Percentiles rank a stretch among this genome's conserved stretches.
Conservation (phyloP, 2,888 invertebrate species). For the Incurvaria masculella region DNA sequence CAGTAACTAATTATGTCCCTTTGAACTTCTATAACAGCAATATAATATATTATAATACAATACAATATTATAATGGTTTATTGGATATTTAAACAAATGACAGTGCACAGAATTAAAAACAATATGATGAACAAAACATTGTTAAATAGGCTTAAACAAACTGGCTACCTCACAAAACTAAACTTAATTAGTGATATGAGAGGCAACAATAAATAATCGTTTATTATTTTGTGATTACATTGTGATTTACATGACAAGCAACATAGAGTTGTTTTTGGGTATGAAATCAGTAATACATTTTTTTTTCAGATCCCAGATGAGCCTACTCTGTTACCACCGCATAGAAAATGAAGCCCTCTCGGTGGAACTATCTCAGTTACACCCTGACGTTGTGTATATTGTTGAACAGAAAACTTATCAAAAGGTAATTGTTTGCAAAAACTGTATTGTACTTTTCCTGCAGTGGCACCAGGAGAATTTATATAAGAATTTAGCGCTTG, state of each 20-base stretch:
- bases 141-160: no score
- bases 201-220: no score
- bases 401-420: constrained; percentile 75
- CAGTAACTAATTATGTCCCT: constrained; percentile 2
- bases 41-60: neutral
- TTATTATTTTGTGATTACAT: constrained; percentile 7
- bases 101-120: no score
- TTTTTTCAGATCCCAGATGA: constrained; percentile 61
- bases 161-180: no score
- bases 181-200: no score
- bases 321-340: constrained; percentile 75
- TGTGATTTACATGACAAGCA: constrained; percentile 4
- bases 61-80: no score
- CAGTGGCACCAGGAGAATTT: constrained; percentile 12
- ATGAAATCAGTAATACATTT: no score
- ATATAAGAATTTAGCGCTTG: no score
- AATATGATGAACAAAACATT: no score
- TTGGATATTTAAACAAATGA: no score
- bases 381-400: constrained; percentile 69
- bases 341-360: constrained; percentile 87
- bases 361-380: constrained; percentile 70
- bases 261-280: constrained; percentile 20
- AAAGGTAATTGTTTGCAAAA: constrained; percentile 26
- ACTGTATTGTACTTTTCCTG: neutral
- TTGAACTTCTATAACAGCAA: constrained; percentile 2